Evolutionary conservation across 1,140 invertebrate species (phyloP), one percentile per base, ranked within the genome.

Genomic region (Apocrypta bakeri): DNA sequence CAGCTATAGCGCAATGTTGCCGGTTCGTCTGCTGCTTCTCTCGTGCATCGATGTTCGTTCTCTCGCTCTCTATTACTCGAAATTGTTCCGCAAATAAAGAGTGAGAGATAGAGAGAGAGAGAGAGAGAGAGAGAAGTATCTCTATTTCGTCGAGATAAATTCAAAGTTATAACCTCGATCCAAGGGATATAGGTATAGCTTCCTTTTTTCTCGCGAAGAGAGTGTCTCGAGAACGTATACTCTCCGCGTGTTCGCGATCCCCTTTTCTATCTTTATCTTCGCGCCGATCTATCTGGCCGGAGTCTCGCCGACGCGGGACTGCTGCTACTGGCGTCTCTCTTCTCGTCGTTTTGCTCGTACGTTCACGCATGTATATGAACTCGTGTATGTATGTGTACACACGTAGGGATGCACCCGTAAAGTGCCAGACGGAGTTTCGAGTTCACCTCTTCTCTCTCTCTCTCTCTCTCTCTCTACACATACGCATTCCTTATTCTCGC

Each of bases 231-330:
- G 9, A 7, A 6, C 7, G 27, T n/a, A n/a, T n/a, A n/a, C n/a
- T n/a, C n/a, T n/a, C n/a, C n/a, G n/a, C n/a, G n/a, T n/a, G n/a
- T n/a, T n/a, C 37, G 64, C 61, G 56, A 76, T 61, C 24, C 56
- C 31, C 66, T 72, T 79, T 84, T 85, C 84, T 84, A 79, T 79
- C 75, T 48, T 63, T 42, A 64, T 82, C 73, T 63, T 17, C 1
- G 25, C 48, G 24, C 64, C 77, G 64, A 63, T 77, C 78, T 37
- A 40, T 78, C 78, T 74, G 27, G 48, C 31, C 61, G 9, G 68
- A 63, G 42, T 61, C 29, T 75, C 48, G 7, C 42, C 17, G 48
- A 72, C n/a, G n/a, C n/a, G n/a, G n/a, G n/a, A n/a, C n/a, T n/a
- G n/a, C n/a, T n/a, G n/a, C 25, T 74, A 25, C 17, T 21, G 56